Evolutionary conservation across 2,797 vertebrate species (phyloP), one percentile per base, ranked within the genome.

Genomic region (Cacajao melanocephalus): DNA sequence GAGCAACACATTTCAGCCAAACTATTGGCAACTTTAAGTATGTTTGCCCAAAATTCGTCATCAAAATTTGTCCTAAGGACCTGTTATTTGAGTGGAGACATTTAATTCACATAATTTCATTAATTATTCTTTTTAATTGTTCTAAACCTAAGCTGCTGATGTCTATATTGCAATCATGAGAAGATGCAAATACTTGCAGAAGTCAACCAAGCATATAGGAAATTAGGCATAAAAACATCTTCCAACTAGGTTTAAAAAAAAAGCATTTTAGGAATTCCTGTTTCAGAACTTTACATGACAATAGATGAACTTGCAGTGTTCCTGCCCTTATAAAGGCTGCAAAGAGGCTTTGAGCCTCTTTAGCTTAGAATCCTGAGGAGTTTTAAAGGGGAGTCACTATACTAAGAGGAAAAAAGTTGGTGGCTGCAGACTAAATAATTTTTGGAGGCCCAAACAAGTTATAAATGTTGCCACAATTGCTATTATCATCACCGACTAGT

Each of bases 51-150:
- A 81, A 96, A 57, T 88, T 57, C 72, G 67, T 52, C n/a, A 33
- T 52, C 48, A 87, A 76, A 85, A 58, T 76, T 4, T 48, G 14
- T 80, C 52, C 79, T 39, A 8, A 93, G 73, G 44, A 64, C 46
- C 67, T 28, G 9, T 72, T 33, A 7, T 72, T 93, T 91, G 64
- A 44, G n/a, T 95, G 2, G 75, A 52, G 70, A 61, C 33, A 61
- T 14, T 96, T 82, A 70, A 92, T 73, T 89, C 20, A 52, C 10
- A 4, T 73, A n/a, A 15, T 88, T 11, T 83, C 36, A 20, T 15
- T 76, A 82, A 73, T 57, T 22, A 30, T 39, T 48, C 36, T 96
- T 96, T 93, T 87, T 28, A 93, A 89, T 95, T 81, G 17, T 73
- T 55, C 72, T 93, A 50, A 94, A 33, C 14, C n/a, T 48, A 81